A percentile compares a stretch with the other conserved stretches of the same genome.
Conservation (phyloP, 2,797 vertebrate genomes). For the Chaetophractus vellerosus region DNA sequence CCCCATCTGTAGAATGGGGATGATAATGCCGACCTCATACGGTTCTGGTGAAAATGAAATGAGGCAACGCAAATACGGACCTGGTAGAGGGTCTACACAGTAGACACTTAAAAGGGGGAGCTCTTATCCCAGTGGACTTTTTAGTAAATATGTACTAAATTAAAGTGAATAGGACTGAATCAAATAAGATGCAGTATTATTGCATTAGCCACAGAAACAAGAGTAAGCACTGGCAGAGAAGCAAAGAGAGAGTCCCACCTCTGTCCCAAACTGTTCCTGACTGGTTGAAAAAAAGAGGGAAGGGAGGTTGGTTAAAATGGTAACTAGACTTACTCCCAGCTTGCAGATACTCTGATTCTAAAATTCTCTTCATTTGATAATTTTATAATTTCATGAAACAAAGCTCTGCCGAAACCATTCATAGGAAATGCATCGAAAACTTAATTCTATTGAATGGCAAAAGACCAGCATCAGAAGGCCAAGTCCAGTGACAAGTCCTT, state of each 20-base stretch:
- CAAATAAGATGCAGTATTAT: background rate
- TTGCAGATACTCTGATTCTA: background rate
- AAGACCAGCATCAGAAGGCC: background rate
- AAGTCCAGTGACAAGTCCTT: background rate
- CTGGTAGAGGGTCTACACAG: background rate
- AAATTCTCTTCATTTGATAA: background rate
- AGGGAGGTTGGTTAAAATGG: background rate
- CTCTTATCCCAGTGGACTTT: background rate
- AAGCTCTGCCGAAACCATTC: background rate
- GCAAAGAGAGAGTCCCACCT: background rate
- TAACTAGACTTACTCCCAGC: background rate
- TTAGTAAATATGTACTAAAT: background rate
- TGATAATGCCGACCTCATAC: background rate
- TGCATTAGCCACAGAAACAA: background rate
- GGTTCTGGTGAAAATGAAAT: conserved; percentile 6
- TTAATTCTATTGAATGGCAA: background rate
- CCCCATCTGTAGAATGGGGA: background rate
- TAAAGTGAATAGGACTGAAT: background rate
- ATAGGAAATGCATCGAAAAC: background rate
- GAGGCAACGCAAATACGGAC: background rate
- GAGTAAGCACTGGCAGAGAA: background rate
- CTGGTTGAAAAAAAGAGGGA: background rate
- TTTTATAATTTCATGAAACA: background rate
- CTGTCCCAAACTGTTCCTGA: background rate
- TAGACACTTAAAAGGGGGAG: background rate